Percentiles rank a stretch among this genome's conserved stretches.
Conservation (phyloP, 2,113 vertebrate species). For the Gallinago undulata region DNA sequence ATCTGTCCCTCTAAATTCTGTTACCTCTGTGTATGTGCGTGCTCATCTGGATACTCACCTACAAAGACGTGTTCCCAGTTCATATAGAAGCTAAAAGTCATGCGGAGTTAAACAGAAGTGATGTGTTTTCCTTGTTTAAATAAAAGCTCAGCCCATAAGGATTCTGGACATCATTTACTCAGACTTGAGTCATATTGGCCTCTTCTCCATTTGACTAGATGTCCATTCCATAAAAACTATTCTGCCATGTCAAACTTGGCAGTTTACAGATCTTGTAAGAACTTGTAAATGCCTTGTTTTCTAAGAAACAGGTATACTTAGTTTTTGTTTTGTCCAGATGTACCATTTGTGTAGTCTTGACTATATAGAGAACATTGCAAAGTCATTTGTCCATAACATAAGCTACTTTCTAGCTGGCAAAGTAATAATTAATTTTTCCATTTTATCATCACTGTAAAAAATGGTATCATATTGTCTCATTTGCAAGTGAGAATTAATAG, state of each 20-base stretch:
- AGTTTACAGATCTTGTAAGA: not conserved
- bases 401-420: conserved; percentile 60
- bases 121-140: not conserved
- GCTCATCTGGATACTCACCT: not conserved
- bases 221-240: not conserved
- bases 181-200: not conserved
- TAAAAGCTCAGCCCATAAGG: not conserved
- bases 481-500: conserved; percentile 73
- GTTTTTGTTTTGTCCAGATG: not conserved
- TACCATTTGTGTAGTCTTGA: conserved; percentile 30
- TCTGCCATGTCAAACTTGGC: not conserved
- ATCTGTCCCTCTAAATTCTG: not conserved
- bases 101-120: not conserved
- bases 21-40: not conserved
- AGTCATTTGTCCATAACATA: conserved; percentile 42
- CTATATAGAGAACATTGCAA: conserved; percentile 28
- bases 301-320: not conserved
- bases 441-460: conserved; percentile 46
- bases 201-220: not conserved
- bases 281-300: not conserved
- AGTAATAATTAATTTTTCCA: conserved; percentile 64
- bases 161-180: not conserved
- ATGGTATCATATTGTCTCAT: conserved; percentile 59
- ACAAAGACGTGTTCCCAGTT: not conserved
- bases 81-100: not conserved